Conservation (phyloP, 2,113 vertebrate species). For the Bos indicus region DNA sequence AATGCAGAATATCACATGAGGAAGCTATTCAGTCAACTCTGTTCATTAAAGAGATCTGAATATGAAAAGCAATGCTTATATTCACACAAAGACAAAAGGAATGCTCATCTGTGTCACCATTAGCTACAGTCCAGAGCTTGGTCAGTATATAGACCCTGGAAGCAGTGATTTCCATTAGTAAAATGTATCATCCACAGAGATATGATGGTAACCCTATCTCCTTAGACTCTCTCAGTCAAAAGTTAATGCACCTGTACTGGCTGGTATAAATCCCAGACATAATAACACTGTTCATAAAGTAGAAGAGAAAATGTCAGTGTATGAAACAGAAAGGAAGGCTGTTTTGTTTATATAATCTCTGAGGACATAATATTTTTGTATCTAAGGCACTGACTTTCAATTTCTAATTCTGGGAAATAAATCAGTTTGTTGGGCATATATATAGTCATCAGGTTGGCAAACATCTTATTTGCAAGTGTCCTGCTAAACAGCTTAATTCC, state of each 20-base stretch:
- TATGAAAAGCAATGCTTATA: background rate
- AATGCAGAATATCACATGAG: background rate
- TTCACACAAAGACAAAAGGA: background rate
- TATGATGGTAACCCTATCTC: background rate
- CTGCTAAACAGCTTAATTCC: background rate
- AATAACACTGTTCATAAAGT: background rate
- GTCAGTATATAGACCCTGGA: background rate
- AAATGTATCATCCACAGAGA: background rate
- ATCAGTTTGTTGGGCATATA: background rate
- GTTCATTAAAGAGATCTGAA: background rate
- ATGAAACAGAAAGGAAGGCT: background rate
- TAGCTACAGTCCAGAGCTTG: background rate
- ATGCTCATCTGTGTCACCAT: background rate
- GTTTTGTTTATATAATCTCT: conserved; percentile 1
- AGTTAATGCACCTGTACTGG: background rate
- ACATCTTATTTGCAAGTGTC: conserved; percentile 9
- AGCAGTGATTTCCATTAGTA: background rate
- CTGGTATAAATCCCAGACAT: background rate
- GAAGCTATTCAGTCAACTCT: background rate
- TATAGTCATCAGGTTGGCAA: background rate
- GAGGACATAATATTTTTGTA: background rate
- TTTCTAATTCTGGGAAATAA: conserved; percentile 2
- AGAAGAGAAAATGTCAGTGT: background rate
- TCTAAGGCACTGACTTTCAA: background rate
- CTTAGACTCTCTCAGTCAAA: background rate